Conservation (phyloP, 92 coral and sea anemone species). For the Paragorgia papillata region DNA sequence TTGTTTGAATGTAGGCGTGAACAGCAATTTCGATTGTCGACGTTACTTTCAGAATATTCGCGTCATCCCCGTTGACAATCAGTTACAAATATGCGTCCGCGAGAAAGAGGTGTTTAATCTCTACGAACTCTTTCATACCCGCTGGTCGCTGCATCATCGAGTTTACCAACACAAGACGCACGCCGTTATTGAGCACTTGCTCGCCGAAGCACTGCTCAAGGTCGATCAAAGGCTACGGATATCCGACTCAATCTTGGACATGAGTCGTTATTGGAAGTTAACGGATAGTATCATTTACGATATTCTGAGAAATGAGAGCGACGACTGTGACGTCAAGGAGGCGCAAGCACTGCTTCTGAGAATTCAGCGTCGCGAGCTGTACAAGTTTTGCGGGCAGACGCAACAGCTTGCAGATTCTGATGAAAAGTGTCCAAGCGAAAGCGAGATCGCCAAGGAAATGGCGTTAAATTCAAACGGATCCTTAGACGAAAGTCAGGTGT, state of each 20-base stretch:
- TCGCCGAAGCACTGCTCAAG: slow-evolving; percentile 78
- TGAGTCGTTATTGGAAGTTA: slow-evolving; percentile 75
- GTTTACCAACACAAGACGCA: slow-evolving; percentile 97
- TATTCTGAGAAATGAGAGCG: slow-evolving; percentile 57
- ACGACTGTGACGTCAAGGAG: slow-evolving; percentile 22
- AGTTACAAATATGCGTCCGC: slow-evolving; percentile 82
- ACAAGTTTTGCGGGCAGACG: slow-evolving; percentile 85
- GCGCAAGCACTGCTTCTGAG: slow-evolving; percentile 67
- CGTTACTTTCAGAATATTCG: slow-evolving; percentile 87
- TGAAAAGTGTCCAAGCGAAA: neutral
- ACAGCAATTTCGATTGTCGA: slow-evolving; percentile 80
- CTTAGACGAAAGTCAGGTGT: slow-evolving; percentile 47
- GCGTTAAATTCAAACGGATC: slow-evolving; percentile 3
- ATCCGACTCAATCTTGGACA: slow-evolving; percentile 78
- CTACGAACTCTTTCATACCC: slow-evolving; percentile 88
- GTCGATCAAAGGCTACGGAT: slow-evolving; percentile 69
- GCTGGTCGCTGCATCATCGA: slow-evolving; percentile 75
- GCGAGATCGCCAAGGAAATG: neutral
- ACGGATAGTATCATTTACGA: slow-evolving; percentile 80
- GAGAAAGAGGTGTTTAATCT: slow-evolving; percentile 94
- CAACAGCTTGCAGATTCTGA: slow-evolving; percentile 25
- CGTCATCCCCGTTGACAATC: slow-evolving; percentile 69
- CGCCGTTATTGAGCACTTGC: slow-evolving; percentile 74
- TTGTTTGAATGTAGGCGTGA: slow-evolving; percentile 83
- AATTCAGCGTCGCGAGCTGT: slow-evolving; percentile 76